Evolutionary conservation across 2,797 vertebrate species (phyloP).

Genomic region (Vultur gryphus): DNA sequence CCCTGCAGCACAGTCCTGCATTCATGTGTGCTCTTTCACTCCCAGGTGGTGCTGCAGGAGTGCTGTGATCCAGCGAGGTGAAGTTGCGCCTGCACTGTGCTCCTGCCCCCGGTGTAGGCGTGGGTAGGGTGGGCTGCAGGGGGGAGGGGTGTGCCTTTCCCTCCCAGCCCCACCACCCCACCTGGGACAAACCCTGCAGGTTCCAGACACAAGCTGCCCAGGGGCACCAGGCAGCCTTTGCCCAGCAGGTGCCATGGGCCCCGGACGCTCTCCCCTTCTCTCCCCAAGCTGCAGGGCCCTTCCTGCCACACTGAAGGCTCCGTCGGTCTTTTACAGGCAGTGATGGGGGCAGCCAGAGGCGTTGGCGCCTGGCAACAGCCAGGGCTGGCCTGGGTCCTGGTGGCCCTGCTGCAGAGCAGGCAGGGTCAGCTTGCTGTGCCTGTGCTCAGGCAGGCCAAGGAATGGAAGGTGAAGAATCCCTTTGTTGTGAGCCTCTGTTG

Average conservation of each 20-base stretch:
- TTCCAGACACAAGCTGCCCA: neutral
- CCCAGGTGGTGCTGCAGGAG: neutral
- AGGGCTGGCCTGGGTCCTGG: neutral
- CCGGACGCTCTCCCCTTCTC: neutral
- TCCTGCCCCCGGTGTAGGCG: neutral
- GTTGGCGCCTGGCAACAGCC: neutral
- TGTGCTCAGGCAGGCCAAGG: neutral
- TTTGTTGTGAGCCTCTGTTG: neutral
- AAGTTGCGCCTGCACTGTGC: neutral
- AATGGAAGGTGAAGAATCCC: neutral
- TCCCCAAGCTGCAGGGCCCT: neutral
- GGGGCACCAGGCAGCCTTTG: neutral
- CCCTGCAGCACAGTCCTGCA: neutral
- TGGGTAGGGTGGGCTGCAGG: neutral
- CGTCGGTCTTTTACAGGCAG: rapidly evolving
- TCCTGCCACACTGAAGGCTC: neutral
- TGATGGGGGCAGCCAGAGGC: neutral
- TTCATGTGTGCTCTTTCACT: rapidly evolving
- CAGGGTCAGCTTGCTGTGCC: neutral
- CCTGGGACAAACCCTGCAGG: neutral
- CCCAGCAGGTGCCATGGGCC: neutral
- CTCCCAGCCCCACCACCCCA: neutral
- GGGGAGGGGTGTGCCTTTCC: neutral
- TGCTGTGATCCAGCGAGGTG: neutral
- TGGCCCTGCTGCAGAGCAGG: neutral